phyloP scores from a whole-genome alignment of 2,113 vertebrate genomes.

The Mungos mungo region DNA sequence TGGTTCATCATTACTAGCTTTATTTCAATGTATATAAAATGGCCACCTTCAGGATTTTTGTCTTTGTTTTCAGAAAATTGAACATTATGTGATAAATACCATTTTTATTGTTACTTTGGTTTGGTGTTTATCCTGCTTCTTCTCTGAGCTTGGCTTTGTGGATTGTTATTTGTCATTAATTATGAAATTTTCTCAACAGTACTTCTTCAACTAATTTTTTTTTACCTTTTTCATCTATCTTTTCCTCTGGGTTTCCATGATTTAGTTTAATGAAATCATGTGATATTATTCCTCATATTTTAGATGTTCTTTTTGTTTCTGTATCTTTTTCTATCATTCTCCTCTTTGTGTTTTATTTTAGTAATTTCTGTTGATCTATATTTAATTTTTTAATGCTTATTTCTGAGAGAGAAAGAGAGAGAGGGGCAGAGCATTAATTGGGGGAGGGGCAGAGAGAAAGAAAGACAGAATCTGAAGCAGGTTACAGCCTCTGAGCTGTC shows the following conservation, averaged over 20 bases:
- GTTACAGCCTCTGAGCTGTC: too few species aligned
- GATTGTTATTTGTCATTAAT: not conserved
- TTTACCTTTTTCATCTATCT: not conserved
- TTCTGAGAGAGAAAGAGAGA: too few species aligned
- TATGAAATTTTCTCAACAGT: not conserved
- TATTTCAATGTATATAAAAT: not conserved
- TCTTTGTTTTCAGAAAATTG: not conserved
- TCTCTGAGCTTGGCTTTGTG: not conserved
- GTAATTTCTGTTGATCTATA: not conserved
- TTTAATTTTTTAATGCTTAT: not conserved
- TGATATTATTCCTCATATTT: not conserved
- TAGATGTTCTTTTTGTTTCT: not conserved
- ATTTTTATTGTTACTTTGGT: not conserved
- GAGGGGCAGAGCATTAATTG: too few species aligned
- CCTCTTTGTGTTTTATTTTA: not conserved
- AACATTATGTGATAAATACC: not conserved
- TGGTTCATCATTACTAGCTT: not conserved
- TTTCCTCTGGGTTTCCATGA: not conserved
- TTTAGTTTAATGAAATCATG: not conserved
- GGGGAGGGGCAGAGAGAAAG: too few species aligned
- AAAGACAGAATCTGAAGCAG: too few species aligned
- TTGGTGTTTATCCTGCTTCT: not conserved
- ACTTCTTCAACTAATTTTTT: not conserved
- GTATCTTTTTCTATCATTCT: not conserved
- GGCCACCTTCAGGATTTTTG: not conserved